Base-by-base conservation (phyloP, 2,797 vertebrate genomes). In the Balearica regulorum region DNA sequence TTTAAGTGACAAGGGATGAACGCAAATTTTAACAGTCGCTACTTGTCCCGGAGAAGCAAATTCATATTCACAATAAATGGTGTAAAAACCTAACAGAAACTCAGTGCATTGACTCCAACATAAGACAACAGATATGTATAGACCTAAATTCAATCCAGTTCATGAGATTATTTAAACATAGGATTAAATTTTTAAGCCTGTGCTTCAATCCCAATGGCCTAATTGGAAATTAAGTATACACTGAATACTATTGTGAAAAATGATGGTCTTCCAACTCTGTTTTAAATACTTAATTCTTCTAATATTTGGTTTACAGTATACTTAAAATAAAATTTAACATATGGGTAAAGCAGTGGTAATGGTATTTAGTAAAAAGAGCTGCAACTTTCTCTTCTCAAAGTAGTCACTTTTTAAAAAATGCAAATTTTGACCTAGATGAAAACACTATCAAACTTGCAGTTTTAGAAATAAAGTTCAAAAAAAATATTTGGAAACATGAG, bases 391-490 rank as follows among this genome's bases (percentile, higher is more conserved):
- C 18, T 61, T 49, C 54, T 2, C n/a, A n/a, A n/a, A 69, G 37
- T 13, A 83, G 60, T 65, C 54, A 48, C 20, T 81, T 80, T 1
- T 80, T 1, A 5, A 37, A 72, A 77, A 83, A 78, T 26, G 75
- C 68, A 66, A 89, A 93, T 92, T 94, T 87, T 91, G 75, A 92
- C 87, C 89, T 87, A 94, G 55, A 91, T 92, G 78, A 73, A 89
- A 87, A 65, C 70, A 76, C 33, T 69, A 41, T 14, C 46, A 82
- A 92, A 80, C 55, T n/a, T 75, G 53, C 19, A 71, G 33, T 29
- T 87, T 66, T 54, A 83, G 24, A 73, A 91, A 84, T 44, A 43
- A 87, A 53, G 5, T 66, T n/a, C 8, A 39, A 11, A 37, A 87
- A 91, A 76, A 81, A 53, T 5, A 33, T 20, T 70, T 28, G 73